phyloP scores from a whole-genome alignment of 2,797 vertebrate genomes.

The Enteromius mattozi region DNA sequence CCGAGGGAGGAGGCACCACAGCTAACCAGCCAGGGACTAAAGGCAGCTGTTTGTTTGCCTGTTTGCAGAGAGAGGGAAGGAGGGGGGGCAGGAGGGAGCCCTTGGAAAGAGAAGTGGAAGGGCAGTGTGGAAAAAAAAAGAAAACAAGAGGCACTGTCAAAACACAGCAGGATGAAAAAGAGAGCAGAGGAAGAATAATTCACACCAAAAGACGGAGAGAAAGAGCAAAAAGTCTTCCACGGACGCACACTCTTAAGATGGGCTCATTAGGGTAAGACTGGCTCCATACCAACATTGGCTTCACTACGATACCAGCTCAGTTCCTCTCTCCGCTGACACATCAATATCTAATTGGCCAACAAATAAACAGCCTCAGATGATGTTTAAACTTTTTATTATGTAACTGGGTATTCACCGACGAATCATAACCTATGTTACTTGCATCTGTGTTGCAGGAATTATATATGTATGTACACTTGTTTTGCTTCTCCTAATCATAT shows the following conservation, averaged over 20 bases:
- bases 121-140: slow-evolving; percentile 42
- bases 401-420: not conserved
- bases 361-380: not conserved
- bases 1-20: slow-evolving; percentile 67
- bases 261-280: slow-evolving; percentile 74
- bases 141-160: slow-evolving; percentile 67
- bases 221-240: slow-evolving; percentile 57
- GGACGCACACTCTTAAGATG: slow-evolving; percentile 64
- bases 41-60: slow-evolving; percentile 78
- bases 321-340: not conserved
- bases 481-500: not conserved
- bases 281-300: not conserved
- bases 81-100: slow-evolving; percentile 48
- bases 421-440: slow-evolving; percentile 1
- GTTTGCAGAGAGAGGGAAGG: slow-evolving; percentile 61
- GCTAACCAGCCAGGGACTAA: slow-evolving; percentile 71
- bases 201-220: slow-evolving; percentile 36
- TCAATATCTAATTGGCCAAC: slow-evolving; percentile 7
- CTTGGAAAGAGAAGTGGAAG: slow-evolving; percentile 51
- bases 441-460: not conserved
- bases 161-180: slow-evolving; percentile 72
- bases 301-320: not conserved
- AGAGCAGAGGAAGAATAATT: slow-evolving; percentile 48
- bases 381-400: not conserved
- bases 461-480: not conserved